Conservation (phyloP, 2,888 invertebrate genomes). For the Chironomus riparius region DNA sequence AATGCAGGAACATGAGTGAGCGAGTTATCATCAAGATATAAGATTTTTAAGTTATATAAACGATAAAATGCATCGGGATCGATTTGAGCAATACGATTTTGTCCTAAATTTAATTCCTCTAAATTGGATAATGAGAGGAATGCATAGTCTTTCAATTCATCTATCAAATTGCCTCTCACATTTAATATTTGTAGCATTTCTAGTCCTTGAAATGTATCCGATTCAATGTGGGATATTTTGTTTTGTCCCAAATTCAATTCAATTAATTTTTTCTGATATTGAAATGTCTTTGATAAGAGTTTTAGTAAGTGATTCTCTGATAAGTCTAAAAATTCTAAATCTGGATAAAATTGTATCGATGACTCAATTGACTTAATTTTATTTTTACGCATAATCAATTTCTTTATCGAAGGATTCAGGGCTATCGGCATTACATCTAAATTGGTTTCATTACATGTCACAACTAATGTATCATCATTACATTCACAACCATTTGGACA, state of each 20-base stretch:
- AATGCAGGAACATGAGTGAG: slow-evolving; percentile 66
- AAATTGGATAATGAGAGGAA: slow-evolving; percentile 66
- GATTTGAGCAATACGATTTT: slow-evolving; percentile 73
- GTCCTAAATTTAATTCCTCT: slow-evolving; percentile 76
- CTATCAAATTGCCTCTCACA: slow-evolving; percentile 70
- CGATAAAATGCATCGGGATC: slow-evolving; percentile 70
- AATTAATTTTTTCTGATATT: slow-evolving; percentile 69
- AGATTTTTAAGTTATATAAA: slow-evolving; percentile 61
- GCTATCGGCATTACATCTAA: slow-evolving; percentile 85
- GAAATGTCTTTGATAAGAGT: slow-evolving; percentile 69
- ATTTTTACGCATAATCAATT: slow-evolving; percentile 74
- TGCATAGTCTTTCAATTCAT: slow-evolving; percentile 63
- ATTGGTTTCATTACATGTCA: slow-evolving; percentile 75
- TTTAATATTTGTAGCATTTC: slow-evolving; percentile 70
- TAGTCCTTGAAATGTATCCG: slow-evolving; percentile 70
- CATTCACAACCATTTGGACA: slow-evolving; percentile 84
- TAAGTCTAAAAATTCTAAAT: slow-evolving; percentile 74
- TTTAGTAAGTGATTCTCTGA: slow-evolving; percentile 76
- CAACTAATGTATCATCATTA: slow-evolving; percentile 81
- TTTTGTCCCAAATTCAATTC: slow-evolving; percentile 77
- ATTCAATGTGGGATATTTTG: slow-evolving; percentile 70
- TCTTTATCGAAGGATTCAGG: slow-evolving; percentile 80
- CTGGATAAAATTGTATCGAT: slow-evolving; percentile 80
- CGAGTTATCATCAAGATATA: slow-evolving; percentile 78
- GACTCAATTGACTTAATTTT: slow-evolving; percentile 82